Evolutionary conservation across 2,797 vertebrate species (phyloP).

Genomic region (Spondyliosoma cantharus): DNA sequence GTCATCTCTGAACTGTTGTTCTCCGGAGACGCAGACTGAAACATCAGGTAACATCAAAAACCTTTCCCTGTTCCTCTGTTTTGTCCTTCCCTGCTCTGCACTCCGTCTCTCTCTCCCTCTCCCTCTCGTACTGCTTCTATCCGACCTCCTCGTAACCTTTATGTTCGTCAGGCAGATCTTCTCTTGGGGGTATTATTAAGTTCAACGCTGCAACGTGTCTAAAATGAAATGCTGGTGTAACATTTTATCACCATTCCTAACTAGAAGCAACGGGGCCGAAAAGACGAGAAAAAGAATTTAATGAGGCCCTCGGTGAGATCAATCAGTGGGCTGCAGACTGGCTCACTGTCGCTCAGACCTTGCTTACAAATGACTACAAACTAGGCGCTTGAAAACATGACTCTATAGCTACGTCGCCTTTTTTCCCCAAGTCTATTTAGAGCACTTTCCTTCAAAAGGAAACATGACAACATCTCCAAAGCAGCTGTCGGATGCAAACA

Average conservation of each 20-base stretch:
- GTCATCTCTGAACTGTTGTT: neutral
- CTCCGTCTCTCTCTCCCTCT: neutral
- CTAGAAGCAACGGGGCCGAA: neutral
- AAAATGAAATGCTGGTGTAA: neutral
- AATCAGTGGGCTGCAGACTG: slow-evolving; percentile 1
- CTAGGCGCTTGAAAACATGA: neutral
- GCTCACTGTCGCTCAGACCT: slow-evolving; percentile 10
- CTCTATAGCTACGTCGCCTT: neutral
- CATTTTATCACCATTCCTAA: slow-evolving; percentile 1
- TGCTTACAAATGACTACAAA: slow-evolving; percentile 22
- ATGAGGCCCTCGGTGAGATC: slow-evolving; percentile 8
- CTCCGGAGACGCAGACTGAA: slow-evolving; percentile 11
- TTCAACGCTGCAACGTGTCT: neutral
- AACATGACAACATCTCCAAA: slow-evolving; percentile 3
- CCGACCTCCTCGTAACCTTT: neutral
- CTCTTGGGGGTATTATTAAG: neutral
- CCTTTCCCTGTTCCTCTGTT: slow-evolving; percentile 2
- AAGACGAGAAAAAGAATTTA: neutral
- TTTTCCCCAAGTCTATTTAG: slow-evolving; percentile 2
- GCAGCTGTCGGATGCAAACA: slow-evolving; percentile 6
- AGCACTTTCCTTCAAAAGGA: neutral
- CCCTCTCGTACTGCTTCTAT: neutral
- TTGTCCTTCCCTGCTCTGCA: no score
- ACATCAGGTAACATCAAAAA: slow-evolving; percentile 6
- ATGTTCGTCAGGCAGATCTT: neutral